Evolutionary conservation across 1,140 invertebrate genomes (phyloP), one percentile per base, ranked within the genome.

Genomic region (Heterodera carotae): DNA sequence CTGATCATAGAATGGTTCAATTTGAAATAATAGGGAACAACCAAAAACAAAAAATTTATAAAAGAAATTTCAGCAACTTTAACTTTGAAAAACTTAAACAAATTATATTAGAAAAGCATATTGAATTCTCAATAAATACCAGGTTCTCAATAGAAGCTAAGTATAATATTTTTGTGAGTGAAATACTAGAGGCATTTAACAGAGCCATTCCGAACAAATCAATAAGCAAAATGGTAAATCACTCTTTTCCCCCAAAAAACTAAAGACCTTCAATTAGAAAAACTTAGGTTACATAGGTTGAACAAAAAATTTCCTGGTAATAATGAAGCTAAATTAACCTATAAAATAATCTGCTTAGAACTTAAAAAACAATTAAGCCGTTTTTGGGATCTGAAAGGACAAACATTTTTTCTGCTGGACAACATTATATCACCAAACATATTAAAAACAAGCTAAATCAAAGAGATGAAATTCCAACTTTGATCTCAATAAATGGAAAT

Each of bases 41-140:
- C 62, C 31, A 66, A 66, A 33, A 66, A 66, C 15, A 8, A 66
- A 66, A 66, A 66, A 29, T 29, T 66, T 29, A n/a, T 15, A 66
- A 15, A 66, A 7, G 62, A 8, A 15, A 66, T 66, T 66, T 66
- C 15, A 29, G 15, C 7, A 66, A 66, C 10, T 66, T 12, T 7
- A 66, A 66, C 62, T 66, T 66, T 66, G 62, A 29, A 66, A 66
- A 66, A 33, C 15, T 66, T 7, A 66, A 66, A 8, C 15, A 66
- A 7, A 15, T 15, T 29, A 29, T 66, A 8, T 29, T 66, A 15
- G 27, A 66, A 66, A 66, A 33, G 7, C 7, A 66, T 29, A 8
- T 66, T 15, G 7, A 66, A 33, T 8, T 6, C 8, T 7, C 12
- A 29, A 66, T 66, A 7, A 29, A 29, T 33, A 66, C 27, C 15